Base-by-base conservation (phyloP, 2,113 vertebrate genomes). In the Poicephalus gulielmi region DNA sequence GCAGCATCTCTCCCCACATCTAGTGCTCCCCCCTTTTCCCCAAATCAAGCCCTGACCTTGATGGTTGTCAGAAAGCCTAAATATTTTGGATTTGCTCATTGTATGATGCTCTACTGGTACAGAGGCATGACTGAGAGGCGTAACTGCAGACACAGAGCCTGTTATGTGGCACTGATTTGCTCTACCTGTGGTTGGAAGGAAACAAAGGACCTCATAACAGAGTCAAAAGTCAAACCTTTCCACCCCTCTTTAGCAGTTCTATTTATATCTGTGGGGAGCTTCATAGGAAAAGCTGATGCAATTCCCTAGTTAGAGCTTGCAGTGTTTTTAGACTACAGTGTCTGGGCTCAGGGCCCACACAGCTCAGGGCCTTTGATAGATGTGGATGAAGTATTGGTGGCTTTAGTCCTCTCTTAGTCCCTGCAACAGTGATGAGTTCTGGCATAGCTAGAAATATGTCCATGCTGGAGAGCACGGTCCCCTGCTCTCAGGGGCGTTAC, bases 241-340 rank as follows among this genome's bases (percentile, higher is more conserved):
- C 39, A 16, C 37, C 19, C 55, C 11, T 5, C 4, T 2, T 83
- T 59, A 76, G 67, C 57, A 44, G 33, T 37, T 89, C 81, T 95
- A 84, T 94, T 94, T 90, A 77, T 96, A 63, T 60, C 75, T 9
- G 10, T 43, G n/a, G 69, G 84, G 91, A 95, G 82, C 94, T 76
- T 46, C 37, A 3, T 53, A 83, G 94, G 92, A 83, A 92, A 82
- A 75, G 73, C 73, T 78, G 91, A 88, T 90, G 68, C 43, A 17
- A 44, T 79, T 89, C 70, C 74, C 78, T 31, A 3, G 66, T 15
- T 62, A 76, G 33, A 69, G 89, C 57, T 23, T 13, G 75, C 63
- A 14, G n/a, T 39, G 85, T 13, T 76, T 77, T 46, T 76, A 37
- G 33, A 1, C 6, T 2, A 18, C 63, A 35, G 0, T 35, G 19